Percentiles rank a stretch among this genome's conserved stretches.
These are phyloP conservation scores for Acromyrmex charruanus DNA, from an alignment of 1,140 invertebrate species.

Conservation along the genomic window DNA sequence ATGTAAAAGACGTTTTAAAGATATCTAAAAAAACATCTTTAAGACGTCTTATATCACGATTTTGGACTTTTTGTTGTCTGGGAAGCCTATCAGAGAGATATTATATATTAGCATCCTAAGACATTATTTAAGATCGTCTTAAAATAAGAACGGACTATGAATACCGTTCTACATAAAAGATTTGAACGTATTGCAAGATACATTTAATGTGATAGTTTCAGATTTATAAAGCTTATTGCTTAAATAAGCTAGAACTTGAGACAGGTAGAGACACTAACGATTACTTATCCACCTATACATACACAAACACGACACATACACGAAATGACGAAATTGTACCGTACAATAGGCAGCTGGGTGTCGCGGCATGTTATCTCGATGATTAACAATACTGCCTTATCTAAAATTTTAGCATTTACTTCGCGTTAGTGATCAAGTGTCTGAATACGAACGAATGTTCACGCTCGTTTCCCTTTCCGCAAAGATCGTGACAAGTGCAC, in stretches of 20 bases:
- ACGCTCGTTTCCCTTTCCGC: neutral
- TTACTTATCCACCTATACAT: neutral
- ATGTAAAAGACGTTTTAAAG: too few species aligned
- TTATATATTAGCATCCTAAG: too few species aligned
- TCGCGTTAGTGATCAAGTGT: slow-evolving; percentile 36
- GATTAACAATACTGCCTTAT: slow-evolving; percentile 69
- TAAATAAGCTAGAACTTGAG: neutral
- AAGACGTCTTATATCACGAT: too few species aligned
- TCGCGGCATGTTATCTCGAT: slow-evolving; percentile 66
- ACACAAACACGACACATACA: neutral
- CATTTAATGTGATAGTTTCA: neutral
- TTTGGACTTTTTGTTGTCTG: too few species aligned
- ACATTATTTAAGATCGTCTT: too few species aligned
- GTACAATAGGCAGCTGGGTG: neutral
- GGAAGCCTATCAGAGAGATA: too few species aligned
- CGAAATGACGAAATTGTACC: neutral
- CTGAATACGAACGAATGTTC: neutral
- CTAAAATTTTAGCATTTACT: slow-evolving; percentile 58
- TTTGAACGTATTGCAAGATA: neutral
- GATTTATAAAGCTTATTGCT: neutral
- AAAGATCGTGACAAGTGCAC: slow-evolving; percentile 1
- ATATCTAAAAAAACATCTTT: too few species aligned
- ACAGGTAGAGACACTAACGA: neutral
- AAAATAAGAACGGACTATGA: too few species aligned
- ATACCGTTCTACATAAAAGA: neutral